These are phyloP conservation scores for Xiphophorus couchianus DNA, from an alignment of 2,113 vertebrate species.

Conservation along the genomic window DNA sequence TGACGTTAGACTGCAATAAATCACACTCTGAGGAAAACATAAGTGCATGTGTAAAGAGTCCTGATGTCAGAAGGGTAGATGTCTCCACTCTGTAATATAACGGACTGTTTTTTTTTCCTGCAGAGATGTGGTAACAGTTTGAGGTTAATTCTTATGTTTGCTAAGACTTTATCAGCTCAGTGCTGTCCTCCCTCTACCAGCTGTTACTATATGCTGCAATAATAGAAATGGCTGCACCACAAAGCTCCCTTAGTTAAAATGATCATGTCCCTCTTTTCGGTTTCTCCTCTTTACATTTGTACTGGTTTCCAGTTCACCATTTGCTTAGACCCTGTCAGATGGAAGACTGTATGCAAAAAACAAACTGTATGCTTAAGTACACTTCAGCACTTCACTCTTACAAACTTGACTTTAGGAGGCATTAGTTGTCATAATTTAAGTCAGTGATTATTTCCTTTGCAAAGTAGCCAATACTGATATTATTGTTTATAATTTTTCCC, in stretches of 20 bases:
- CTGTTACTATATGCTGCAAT: slow-evolving; percentile 16
- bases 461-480: not conserved
- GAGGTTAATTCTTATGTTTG: slow-evolving; percentile 15
- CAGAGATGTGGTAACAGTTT: not conserved
- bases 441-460: not conserved
- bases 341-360: not conserved
- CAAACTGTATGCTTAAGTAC: not conserved
- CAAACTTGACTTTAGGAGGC: not conserved
- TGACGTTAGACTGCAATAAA: not conserved
- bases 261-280: slow-evolving; percentile 3
- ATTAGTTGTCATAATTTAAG: not conserved
- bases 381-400: not conserved
- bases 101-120: not conserved
- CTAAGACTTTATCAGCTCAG: slow-evolving; percentile 22
- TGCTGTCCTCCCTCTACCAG: slow-evolving; percentile 12
- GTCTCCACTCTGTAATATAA: not conserved
- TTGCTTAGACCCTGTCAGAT: slow-evolving; percentile 20
- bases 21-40: not conserved
- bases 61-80: not conserved
- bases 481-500: not conserved
- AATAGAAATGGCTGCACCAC: slow-evolving; percentile 28
- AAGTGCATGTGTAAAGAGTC: not conserved
- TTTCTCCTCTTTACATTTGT: not conserved
- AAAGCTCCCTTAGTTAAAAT: slow-evolving; percentile 37
- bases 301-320: slow-evolving; percentile 8